Base-by-base conservation (phyloP, 2,888 invertebrate genomes). In the Megastigmus dorsalis region DNA sequence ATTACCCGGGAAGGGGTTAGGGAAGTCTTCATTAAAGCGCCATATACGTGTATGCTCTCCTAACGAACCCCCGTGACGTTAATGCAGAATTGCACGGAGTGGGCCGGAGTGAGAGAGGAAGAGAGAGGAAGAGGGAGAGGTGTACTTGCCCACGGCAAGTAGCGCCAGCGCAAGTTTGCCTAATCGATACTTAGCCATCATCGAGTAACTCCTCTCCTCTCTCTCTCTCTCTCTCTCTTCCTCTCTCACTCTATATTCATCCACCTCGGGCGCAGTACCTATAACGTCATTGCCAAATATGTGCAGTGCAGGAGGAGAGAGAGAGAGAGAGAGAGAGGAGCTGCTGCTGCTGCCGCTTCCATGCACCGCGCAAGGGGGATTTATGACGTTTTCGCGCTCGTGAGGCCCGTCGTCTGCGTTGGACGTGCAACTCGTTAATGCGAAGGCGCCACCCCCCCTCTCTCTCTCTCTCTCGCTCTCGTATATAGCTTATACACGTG, bases 251-350 rank as follows among this genome's bases (percentile, higher is more conserved):
- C 20, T 4, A 1, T 18, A 4, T 18, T 15, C 13, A 3, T n/a
- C 13, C 18, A 13, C 23, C 23, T 26, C 5, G 15, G 82, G 82
- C 66, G n/a, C 36, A 57, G 81, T 26, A 5, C 9, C 20, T 18
- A 4, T 18, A 54, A 54, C 33, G 33, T 82, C 83, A 78, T 80
- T 83, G 83, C 82, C 82, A 81, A 84, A 83, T 83, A 83, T 82
- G 81, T 78, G 78, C n/a, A n/a, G n/a, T n/a, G n/a, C n/a, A n/a
- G n/a, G n/a, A n/a, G n/a, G n/a, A n/a, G n/a, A n/a, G n/a, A n/a
- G n/a, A n/a, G n/a, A n/a, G n/a, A n/a, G n/a, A n/a, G n/a, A n/a
- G n/a, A n/a, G n/a, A n/a, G n/a, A n/a, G n/a, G n/a, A n/a, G n/a
- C n/a, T n/a, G n/a, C n/a, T n/a, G n/a, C n/a, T n/a, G n/a, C n/a